A percentile compares a stretch with the other conserved stretches of the same genome.
Evolutionary conservation across 1,140 invertebrate species (phyloP).

Genomic region (Carcinoscorpius rotundicauda): DNA sequence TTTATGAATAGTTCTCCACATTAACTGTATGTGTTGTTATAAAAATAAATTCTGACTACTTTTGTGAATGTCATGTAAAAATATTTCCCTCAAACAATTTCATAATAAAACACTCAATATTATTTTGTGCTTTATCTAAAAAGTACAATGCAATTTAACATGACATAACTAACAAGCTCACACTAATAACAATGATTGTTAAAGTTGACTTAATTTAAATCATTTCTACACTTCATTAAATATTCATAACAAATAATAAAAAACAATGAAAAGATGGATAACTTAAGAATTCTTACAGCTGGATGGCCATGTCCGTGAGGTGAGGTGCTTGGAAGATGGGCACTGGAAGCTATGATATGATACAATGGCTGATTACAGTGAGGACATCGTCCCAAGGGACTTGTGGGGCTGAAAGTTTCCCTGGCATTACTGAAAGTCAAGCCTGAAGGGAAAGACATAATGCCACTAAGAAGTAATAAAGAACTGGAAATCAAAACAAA

Average conservation of each 20-base stretch:
- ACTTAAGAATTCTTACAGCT: conserved; percentile 15
- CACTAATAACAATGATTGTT: conserved; percentile 17
- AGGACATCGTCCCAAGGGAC: conserved; percentile 56
- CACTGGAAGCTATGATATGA: conserved; percentile 24
- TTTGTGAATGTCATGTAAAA: no score
- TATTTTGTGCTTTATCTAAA: no score
- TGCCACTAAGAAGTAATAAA: no score
- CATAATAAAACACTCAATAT: no score
- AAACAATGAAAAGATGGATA: conserved; percentile 2
- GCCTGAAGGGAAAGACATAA: background rate
- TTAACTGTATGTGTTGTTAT: no score
- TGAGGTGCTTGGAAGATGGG: conserved; percentile 20
- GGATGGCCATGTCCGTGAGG: conserved; percentile 26
- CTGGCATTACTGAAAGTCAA: conserved; percentile 31
- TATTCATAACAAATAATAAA: conserved; percentile 1
- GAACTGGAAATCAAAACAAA: no score
- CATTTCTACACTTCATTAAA: background rate
- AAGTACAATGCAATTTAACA: no score
- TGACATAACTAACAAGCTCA: no score
- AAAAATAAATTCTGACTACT: no score
- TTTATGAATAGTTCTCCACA: no score
- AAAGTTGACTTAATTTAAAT: conserved; percentile 13
- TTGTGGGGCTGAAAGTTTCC: conserved; percentile 40
- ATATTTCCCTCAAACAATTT: no score
- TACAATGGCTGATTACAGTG: conserved; percentile 50